A percentile compares a stretch with the other conserved stretches of the same genome.
phyloP scores from a whole-genome alignment of 2,113 vertebrate genomes.

The Taxidea taxus region DNA sequence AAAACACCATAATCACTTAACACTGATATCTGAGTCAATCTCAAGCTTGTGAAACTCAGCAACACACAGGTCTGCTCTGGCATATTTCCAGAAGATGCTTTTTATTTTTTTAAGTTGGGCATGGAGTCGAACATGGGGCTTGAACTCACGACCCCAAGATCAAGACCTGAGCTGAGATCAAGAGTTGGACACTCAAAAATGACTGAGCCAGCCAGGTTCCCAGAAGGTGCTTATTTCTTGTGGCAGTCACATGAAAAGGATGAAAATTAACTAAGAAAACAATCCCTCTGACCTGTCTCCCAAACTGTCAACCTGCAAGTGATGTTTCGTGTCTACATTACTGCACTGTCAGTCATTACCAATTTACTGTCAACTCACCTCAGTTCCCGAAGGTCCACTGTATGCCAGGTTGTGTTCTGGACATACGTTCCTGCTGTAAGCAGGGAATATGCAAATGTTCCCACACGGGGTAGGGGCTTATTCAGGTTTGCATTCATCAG shows the following conservation, averaged over 20 bases:
- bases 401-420: not conserved
- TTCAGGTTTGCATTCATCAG: not conserved
- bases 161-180: not conserved
- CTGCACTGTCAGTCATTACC: not conserved
- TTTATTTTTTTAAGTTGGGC: not conserved
- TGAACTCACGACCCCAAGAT: not conserved
- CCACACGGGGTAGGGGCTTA: not conserved
- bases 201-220: not conserved
- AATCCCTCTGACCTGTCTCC: not conserved
- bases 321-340: not conserved
- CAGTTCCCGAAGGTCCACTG: not conserved
- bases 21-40: not conserved
- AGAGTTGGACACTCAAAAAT: not conserved
- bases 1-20: not conserved
- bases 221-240: not conserved
- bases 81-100: not conserved
- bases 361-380: not conserved
- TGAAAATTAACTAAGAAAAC: constrained; percentile 5
- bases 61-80: not conserved
- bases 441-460: not conserved
- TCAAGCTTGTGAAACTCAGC: not conserved
- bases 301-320: not conserved
- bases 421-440: not conserved
- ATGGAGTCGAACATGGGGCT: not conserved
- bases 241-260: not conserved